Base-by-base conservation (phyloP, 2,113 vertebrate species). In the Leucopsar rothschildi region DNA sequence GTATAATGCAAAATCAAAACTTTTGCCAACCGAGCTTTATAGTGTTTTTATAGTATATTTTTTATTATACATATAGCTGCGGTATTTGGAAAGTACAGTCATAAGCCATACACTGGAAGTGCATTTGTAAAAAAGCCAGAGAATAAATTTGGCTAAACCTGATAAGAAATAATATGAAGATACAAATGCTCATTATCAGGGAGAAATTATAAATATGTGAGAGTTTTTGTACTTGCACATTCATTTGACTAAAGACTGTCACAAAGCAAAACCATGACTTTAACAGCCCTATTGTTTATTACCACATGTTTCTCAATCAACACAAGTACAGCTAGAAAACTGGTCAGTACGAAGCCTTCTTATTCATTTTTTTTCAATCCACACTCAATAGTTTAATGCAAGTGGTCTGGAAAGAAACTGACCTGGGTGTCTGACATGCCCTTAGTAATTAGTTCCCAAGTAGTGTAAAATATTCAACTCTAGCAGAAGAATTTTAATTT, bases 401-500 rank as follows among this genome's bases (percentile, higher is more conserved):
- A 96, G 69, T 77, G 39, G 49, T 76, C 47, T 94, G 70, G n/a
- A 97, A 88, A 88, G 70, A 95, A 80, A 95, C 82, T 37, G 19
- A 56, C 59, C 79, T 90, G 64, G 9, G 57, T 79, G 91, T 94
- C 72, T 92, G 86, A 93, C 40, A 59, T 89, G 59, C 4, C 21
- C 37, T 42, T 22, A 72, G 88, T 81, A 95, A 96, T 95, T 95
- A 96, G n/a, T 71, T 95, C 56, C 39, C 40, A 42, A 42, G 45
- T 27, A 90, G 35, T 61, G 65, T 70, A 89, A 96, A 88, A 93
- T n/a, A 37, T 88, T 97, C 49, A 85, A 73, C 31, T 87, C 12
- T 12, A 69, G 79, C 42, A 94, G 88, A 96, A 92, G 80, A 95
- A 95, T 96, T 97, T 93, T 89, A 90, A 82, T 96, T 97, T 96